Evolutionary conservation across 2,797 vertebrate genomes (phyloP), one percentile per base, ranked within the genome.

Genomic region (Anabacerthia variegaticeps): DNA sequence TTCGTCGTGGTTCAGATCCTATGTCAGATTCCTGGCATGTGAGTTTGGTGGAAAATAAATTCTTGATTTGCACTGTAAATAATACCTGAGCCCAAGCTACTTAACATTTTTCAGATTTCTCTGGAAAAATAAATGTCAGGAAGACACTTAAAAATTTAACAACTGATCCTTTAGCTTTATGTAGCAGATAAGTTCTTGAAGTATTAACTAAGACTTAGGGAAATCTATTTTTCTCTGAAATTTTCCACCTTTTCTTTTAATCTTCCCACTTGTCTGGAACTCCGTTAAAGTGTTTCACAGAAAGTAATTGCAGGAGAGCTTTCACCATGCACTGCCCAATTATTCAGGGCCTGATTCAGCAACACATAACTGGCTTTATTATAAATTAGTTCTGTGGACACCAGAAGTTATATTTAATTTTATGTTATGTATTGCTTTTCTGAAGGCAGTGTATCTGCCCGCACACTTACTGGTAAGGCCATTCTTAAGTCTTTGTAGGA

Each of bases 11-110:
- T 89, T 97, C 96, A 96, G 88, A 87, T 69, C 54, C 34, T 52
- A 22, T 93, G 73, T 93, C 95, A 76, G 96, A 76, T 94, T 95
- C 84, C 93, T 94, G 96, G 90, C 91, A 66, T 30, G 15, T 43
- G 82, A 41, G 54, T 85, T 94, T 51, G 71, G 80, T 79, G 22
- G 49, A 61, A 52, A 68, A 37, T 54, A 12, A 56, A 48, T 62
- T 92, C 71, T 83, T 85, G 91, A 94, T 92, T 94, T 96, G 75
- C 51, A 69, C 75, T 77, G 91, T 89, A 89, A 94, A 78, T 22
- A 92, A 89, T 94, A 95, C 48, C 68, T 58, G 43, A 75, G 68
- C 77, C 59, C 49, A 77, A 68, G 44, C 22, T 61, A 78, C 87
- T 97, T 93, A 95, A 94, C 62, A 74, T 86, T 95, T 92, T 84